Base-by-base conservation (phyloP, 2,797 vertebrate species). In the Scleropages formosus region DNA sequence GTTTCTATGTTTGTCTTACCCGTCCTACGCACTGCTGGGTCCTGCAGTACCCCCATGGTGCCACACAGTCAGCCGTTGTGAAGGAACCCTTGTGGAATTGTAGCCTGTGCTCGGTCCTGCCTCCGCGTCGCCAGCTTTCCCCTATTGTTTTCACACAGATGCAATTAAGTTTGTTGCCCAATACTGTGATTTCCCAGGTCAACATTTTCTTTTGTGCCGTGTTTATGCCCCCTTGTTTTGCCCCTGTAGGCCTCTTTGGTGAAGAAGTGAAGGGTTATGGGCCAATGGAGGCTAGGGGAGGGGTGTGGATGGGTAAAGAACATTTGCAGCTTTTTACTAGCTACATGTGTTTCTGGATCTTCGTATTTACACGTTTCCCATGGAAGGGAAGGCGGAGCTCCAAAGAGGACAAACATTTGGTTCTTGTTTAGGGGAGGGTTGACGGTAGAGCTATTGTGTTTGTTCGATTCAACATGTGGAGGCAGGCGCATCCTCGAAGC, bases 351-450 rank as follows among this genome's bases (percentile, higher is more conserved):
- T 90, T 88, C 83, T 88, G 85, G 83, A 84, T 86, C 85, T 83
- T 80, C 84, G 85, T 90, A 88, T 90, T 89, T 91, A 87, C 84
- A 89, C 89, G 89, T 90, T 91, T 89, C 88, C 89, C 86, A 91
- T 88, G 85, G 88, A 88, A 90, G 87, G 82, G 84, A 82, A 80
- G 84, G 61, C 63, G 26, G 18, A 12, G 44, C 20, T 39, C 4
- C 63, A 12, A 46, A 20, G 24, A 63, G 24, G 27, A 82, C 83
- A 72, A 58, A 53, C 89, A 92, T 89, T 85, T 90, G 90, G 87
- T 92, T 90, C 88, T 87, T 87, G 85, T 91, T 91, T 90, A 84
- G 79, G 72, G 80, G 77, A 84, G 83, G 83, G 2, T 6, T 39
- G 81, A 81, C n/a, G 83, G 82, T 83, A 85, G 82, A 86, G 82